A percentile compares a stretch with the other conserved stretches of the same genome.
Conservation (phyloP, 2,888 invertebrate species). For the Plebejus argus region DNA sequence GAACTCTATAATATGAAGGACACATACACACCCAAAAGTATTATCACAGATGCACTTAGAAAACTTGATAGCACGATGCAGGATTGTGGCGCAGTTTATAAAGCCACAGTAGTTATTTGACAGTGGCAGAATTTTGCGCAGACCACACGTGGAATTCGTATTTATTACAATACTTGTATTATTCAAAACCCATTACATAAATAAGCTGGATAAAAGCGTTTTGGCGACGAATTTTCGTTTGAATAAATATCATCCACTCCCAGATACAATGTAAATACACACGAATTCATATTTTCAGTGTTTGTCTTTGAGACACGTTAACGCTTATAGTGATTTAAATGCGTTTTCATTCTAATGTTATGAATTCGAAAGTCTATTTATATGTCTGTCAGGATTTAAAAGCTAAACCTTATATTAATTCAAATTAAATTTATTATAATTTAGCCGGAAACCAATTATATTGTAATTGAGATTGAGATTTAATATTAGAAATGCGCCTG, state of each 20-base stretch:
- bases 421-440: too few species aligned
- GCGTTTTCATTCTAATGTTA: not conserved
- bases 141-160: not conserved
- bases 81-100: too few species aligned
- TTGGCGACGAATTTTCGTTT: constrained; percentile 10
- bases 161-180: not conserved
- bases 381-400: not conserved
- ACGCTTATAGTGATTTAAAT: not conserved
- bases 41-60: too few species aligned
- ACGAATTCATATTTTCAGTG: not conserved
- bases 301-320: not conserved
- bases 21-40: too few species aligned
- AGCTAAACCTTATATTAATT: too few species aligned
- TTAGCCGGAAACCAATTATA: too few species aligned
- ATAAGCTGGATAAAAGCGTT: constrained; percentile 4
- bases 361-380: not conserved
- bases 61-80: too few species aligned
- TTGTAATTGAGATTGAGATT: too few species aligned
- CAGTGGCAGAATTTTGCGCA: not conserved
- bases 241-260: not conserved
- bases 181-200: not conserved
- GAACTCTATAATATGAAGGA: too few species aligned
- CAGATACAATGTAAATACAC: constrained; percentile 5
- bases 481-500: too few species aligned
- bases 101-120: not conserved